Percentiles rank a stretch among this genome's conserved stretches.
Evolutionary conservation across 2,797 vertebrate genomes (phyloP).

Genomic region (Alfaro cultratus): DNA sequence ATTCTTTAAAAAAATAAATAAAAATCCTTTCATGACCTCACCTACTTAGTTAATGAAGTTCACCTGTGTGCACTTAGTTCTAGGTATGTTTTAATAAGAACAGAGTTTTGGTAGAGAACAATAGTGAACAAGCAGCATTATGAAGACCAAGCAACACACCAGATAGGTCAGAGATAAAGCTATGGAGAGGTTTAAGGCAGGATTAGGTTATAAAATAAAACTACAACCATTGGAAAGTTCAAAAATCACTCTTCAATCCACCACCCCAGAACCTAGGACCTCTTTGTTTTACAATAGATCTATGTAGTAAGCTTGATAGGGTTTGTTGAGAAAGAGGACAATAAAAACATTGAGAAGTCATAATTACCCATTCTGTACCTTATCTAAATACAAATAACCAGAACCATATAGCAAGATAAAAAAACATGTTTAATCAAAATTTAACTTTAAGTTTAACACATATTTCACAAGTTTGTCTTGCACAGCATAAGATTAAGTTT

Average conservation of each 20-base stretch:
- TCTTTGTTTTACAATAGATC: neutral
- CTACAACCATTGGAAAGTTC: neutral
- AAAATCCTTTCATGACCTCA: neutral
- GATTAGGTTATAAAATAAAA: neutral
- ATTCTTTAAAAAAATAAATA: too few species aligned
- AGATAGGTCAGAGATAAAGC: neutral
- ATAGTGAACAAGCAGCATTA: neutral
- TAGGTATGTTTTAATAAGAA: neutral
- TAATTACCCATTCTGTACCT: neutral
- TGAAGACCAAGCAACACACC: neutral
- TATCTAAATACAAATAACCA: slow-evolving; percentile 17
- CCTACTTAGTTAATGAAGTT: neutral
- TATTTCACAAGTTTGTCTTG: slow-evolving; percentile 13
- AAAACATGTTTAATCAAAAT: neutral
- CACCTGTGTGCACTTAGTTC: neutral
- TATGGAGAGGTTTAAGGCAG: neutral
- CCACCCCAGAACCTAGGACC: neutral
- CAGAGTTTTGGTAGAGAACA: neutral
- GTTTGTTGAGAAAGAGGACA: neutral
- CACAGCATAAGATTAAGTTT: slow-evolving; percentile 13
- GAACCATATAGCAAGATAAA: slow-evolving; percentile 4
- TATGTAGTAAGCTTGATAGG: neutral
- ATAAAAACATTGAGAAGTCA: neutral
- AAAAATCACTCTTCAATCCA: neutral
- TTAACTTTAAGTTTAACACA: slow-evolving; percentile 1